These are phyloP conservation scores for Anorthoa munda DNA, from an alignment of 2,888 invertebrate species.

Conservation along the genomic window DNA sequence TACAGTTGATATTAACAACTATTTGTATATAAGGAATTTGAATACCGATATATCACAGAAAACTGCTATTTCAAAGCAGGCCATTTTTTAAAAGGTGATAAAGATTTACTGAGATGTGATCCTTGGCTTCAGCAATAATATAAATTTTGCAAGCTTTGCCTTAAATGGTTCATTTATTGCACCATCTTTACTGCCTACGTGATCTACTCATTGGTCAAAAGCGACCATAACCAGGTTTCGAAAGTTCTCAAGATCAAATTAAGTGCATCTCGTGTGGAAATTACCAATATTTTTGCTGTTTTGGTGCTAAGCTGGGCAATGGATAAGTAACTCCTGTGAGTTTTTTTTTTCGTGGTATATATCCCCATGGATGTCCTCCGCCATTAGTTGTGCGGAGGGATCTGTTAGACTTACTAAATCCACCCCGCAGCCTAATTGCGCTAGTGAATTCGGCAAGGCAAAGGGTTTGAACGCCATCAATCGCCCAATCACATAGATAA, in stretches of 20 bases:
- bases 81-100: neutral
- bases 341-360: too few relatives aligned
- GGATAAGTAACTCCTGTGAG: too few relatives aligned
- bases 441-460: too few relatives aligned
- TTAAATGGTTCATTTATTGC: neutral
- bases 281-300: too few relatives aligned
- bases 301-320: too few relatives aligned
- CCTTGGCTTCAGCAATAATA: constrained; percentile 9
- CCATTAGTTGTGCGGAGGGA: too few relatives aligned
- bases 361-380: too few relatives aligned
- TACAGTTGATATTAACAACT: neutral
- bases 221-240: constrained; percentile 16
- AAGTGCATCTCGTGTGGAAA: constrained; percentile 6
- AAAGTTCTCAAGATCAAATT: constrained; percentile 17
- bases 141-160: constrained; percentile 12
- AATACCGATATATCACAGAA: neutral
- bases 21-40: neutral
- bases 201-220: constrained; percentile 22
- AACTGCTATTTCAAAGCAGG: neutral
- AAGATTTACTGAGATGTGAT: neutral
- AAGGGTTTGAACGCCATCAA: too few relatives aligned
- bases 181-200: constrained; percentile 27
- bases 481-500: too few relatives aligned
- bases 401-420: too few relatives aligned
- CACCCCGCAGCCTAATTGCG: too few relatives aligned